Percentiles rank a stretch among this genome's conserved stretches.
Evolutionary conservation across 2,888 invertebrate species (phyloP).

Genomic region (Tinea pellionella): DNA sequence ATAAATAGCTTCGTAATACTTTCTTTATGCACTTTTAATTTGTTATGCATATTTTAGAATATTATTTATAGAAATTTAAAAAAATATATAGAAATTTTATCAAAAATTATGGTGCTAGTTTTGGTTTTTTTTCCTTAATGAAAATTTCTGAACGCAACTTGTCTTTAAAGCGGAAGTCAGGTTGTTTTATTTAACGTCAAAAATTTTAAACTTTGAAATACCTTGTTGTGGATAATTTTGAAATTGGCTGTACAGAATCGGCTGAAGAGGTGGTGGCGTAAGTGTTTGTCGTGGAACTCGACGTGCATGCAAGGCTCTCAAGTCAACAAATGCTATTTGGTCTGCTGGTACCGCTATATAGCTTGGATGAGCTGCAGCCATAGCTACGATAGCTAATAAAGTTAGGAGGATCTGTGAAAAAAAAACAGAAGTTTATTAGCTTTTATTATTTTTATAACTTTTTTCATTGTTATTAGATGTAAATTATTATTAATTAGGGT

Average conservation of each 20-base stretch:
- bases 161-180: no score
- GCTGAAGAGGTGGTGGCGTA: conserved; percentile 32
- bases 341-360: conserved; percentile 73
- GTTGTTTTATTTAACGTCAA: no score
- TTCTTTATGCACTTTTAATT: neutral
- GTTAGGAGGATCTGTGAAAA: conserved; percentile 40
- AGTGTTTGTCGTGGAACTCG: conserved; percentile 50
- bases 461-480: no score
- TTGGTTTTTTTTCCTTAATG: no score
- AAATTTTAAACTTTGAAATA: neutral
- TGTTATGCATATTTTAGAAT: no score
- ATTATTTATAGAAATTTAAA: no score
- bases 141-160: no score
- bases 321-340: conserved; percentile 69
- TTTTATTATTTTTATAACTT: no score
- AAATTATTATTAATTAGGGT: no score
- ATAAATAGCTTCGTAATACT: neutral
- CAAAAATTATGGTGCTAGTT: no score
- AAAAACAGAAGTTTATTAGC: neutral
- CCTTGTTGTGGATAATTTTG: neutral
- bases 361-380: conserved; percentile 58
- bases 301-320: conserved; percentile 44
- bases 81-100: no score
- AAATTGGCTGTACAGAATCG: conserved; percentile 1
- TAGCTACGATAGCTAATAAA: conserved; percentile 33